Evolutionary conservation across 2,888 invertebrate genomes (phyloP).

Genomic region (Hypolimnas misippus): DNA sequence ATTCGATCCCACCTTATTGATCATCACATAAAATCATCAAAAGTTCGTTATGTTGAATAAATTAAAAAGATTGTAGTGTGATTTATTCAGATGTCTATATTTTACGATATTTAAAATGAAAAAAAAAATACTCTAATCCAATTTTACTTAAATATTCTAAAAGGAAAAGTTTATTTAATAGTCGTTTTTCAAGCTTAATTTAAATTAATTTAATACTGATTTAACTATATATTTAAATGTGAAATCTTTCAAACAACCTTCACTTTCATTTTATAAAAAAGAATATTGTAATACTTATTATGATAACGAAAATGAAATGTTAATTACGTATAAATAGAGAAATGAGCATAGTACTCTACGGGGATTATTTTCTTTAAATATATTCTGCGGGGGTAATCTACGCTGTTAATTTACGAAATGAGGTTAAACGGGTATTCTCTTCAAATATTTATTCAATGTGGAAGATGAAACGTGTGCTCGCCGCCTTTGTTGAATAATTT

Average conservation of each 20-base stretch:
- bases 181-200: background rate
- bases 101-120: background rate
- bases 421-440: conserved; percentile 60
- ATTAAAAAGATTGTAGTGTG: background rate
- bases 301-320: conserved; percentile 24
- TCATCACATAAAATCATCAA: no score
- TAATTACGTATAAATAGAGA: conserved; percentile 36
- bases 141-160: no score
- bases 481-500: conserved; percentile 74
- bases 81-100: background rate
- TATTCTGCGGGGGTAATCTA: conserved; percentile 51
- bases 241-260: conserved; percentile 3
- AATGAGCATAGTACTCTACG: conserved; percentile 28
- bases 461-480: conserved; percentile 69
- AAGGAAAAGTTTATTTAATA: no score
- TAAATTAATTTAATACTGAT: no score
- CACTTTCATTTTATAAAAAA: background rate
- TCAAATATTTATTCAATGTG: conserved; percentile 69
- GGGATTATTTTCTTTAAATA: conserved; percentile 43
- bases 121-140: background rate
- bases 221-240: background rate
- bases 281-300: background rate
- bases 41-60: no score
- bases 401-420: conserved; percentile 64
- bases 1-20: no score